phyloP scores from a whole-genome alignment of 2,888 invertebrate species.

The Himalopsyche kuldschensis region DNA sequence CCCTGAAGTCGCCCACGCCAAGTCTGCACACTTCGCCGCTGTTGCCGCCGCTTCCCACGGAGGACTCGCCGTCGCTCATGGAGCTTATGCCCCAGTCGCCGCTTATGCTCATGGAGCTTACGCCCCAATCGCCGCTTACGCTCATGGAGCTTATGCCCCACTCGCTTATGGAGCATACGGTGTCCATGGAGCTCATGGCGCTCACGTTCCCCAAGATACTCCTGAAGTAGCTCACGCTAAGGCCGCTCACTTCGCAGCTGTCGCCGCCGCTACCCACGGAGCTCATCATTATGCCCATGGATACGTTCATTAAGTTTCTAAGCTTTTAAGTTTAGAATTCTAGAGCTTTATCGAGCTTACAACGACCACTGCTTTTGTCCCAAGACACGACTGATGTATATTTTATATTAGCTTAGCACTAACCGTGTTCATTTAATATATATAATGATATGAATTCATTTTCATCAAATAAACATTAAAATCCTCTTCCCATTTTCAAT shows the following conservation, averaged over 20 bases:
- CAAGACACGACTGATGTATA: neutral
- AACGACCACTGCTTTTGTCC: neutral
- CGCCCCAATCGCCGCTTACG: neutral
- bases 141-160: neutral
- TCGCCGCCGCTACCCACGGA: constrained; percentile 40
- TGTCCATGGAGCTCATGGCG: neutral
- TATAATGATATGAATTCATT: neutral
- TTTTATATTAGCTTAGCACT: neutral
- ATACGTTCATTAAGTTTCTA: neutral
- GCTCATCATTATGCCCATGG: constrained; percentile 31
- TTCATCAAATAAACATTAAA: neutral
- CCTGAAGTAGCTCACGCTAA: constrained; percentile 66
- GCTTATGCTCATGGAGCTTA: neutral
- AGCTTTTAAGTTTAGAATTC: neutral
- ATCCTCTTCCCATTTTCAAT: neutral
- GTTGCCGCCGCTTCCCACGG: constrained; percentile 19
- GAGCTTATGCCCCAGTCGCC: neutral
- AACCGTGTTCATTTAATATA: neutral
- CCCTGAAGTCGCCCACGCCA: constrained; percentile 34
- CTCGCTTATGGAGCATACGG: neutral
- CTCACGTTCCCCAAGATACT: constrained; percentile 43
- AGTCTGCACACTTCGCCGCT: constrained; percentile 34
- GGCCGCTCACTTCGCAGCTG: constrained; percentile 55
- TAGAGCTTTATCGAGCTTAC: neutral
- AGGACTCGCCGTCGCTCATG: neutral